These are phyloP conservation scores for Hirudinaria manillensis DNA, from an alignment of 2,888 invertebrate species.

Conservation along the genomic window DNA sequence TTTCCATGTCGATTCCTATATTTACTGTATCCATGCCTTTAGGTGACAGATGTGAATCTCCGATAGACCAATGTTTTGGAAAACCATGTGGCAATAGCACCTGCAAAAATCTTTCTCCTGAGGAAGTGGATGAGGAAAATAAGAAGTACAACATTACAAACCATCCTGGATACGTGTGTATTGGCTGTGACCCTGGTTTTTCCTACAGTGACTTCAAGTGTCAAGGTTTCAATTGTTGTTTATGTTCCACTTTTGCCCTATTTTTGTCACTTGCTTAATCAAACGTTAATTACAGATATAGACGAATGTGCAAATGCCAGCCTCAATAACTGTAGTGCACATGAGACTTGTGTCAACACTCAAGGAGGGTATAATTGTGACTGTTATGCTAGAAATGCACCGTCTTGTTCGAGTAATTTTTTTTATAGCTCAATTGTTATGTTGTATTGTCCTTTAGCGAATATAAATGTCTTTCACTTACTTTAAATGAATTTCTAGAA, in stretches of 20 bases:
- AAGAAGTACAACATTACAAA: not conserved
- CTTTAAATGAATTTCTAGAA: not conserved
- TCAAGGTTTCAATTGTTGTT: not conserved
- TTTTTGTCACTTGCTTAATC: not conserved
- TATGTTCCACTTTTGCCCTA: too few relatives aligned
- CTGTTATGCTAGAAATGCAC: not conserved
- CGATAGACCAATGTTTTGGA: not conserved
- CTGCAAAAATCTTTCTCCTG: not conserved
- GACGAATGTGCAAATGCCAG: not conserved
- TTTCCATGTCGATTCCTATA: not conserved
- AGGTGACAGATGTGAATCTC: not conserved
- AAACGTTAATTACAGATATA: not conserved
- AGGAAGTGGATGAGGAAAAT: not conserved
- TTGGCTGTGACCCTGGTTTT: not conserved
- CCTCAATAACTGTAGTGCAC: conserved; percentile 3
- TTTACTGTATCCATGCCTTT: not conserved
- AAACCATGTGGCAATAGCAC: conserved; percentile 2
- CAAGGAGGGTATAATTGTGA: not conserved
- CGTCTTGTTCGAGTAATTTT: not conserved
- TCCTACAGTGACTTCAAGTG: not conserved
- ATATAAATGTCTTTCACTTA: not conserved
- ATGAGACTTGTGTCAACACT: not conserved
- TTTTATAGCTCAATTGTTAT: not conserved
- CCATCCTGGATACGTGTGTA: not conserved
- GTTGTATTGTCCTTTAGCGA: not conserved